phyloP scores from a whole-genome alignment of 92 coral and sea anemone genomes.

The Zoanthus gigantus region DNA sequence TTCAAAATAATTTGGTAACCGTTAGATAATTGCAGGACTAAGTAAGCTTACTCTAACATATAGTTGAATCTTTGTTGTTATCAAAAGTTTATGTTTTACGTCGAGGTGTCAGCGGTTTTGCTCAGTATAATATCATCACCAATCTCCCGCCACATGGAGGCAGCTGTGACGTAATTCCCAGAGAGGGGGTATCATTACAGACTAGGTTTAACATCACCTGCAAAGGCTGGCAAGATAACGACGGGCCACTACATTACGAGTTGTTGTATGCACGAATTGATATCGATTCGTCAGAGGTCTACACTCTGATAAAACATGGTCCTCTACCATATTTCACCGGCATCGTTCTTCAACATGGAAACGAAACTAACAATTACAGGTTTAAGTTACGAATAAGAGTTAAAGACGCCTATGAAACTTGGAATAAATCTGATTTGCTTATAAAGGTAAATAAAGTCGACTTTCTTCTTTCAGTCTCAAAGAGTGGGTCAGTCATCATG shows the following conservation, averaged over 20 bases:
- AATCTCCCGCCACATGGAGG: constrained; percentile 84
- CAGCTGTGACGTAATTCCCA: constrained; percentile 74
- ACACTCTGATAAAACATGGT: constrained; percentile 70
- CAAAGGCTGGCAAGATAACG: constrained; percentile 80
- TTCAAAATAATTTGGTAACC: too few species aligned
- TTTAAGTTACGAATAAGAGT: constrained; percentile 62
- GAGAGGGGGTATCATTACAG: constrained; percentile 66
- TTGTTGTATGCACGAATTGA: constrained; percentile 55
- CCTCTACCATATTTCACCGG: constrained; percentile 61
- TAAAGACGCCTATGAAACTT: constrained; percentile 81
- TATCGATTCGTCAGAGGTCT: constrained; percentile 29
- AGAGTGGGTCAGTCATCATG: too few species aligned
- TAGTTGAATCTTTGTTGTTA: too few species aligned
- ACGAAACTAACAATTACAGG: constrained; percentile 39
- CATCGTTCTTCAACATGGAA: constrained; percentile 76
- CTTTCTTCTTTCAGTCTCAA: background rate
- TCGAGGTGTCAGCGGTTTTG: constrained; percentile 77
- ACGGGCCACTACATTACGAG: constrained; percentile 80
- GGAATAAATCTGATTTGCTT: constrained; percentile 30
- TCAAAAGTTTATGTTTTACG: background rate
- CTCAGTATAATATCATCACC: constrained; percentile 63
- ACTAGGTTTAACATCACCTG: constrained; percentile 77
- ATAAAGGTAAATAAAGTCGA: constrained; percentile 59
- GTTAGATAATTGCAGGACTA: too few species aligned
- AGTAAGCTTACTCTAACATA: too few species aligned